Base-by-base conservation (phyloP, 1,140 invertebrate genomes). In the Cydia splendana region DNA sequence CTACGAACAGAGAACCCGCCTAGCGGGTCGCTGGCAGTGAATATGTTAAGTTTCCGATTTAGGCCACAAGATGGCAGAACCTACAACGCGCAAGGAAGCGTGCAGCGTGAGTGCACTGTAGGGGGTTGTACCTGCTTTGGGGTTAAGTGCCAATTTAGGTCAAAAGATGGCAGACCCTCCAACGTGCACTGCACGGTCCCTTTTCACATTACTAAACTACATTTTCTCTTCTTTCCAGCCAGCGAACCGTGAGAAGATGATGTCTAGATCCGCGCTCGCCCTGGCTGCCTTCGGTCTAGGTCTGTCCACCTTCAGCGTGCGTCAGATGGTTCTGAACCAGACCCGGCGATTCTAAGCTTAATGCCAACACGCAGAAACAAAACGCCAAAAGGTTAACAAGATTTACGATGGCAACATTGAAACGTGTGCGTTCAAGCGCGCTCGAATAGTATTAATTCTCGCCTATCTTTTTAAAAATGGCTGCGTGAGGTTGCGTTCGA, bases 271-370 rank as follows among this genome's bases (percentile, higher is more conserved):
- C 2, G 95, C 95, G 15, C 81, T 94, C 42, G 91, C 94, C 65
- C 87, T 95, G 75, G 95, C 95, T 3, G 87, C 94, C 20, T 89
- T 94, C 69, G 95, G 95, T 28, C 94, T 95, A 34, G 93, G 94
- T 13, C 86, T 95, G 0, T 95, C 94, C 71, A 94, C 94, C 71
- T 95, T 95, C 88, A 95, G 95, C 87, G 92, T 95, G 30, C 95
- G 95, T 82, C 95, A 95, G 82, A 93, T 95, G 94, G 88, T 95
- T 81, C 87, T 94, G 75, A 90, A 86, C 79, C 93, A 94, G 79
- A 84, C 88, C 73, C 88, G 83, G 77, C 80, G 84, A 77, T 81
- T 87, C 75, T 87, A 85, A 76, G 65, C 34, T 12, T 1, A 28
- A 15, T 20, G n/a, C 20, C 18, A 62, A 42, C 3, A 73, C 10